These are phyloP conservation scores for Linepithema humile DNA, from an alignment of 1,140 invertebrate species.

Conservation along the genomic window DNA sequence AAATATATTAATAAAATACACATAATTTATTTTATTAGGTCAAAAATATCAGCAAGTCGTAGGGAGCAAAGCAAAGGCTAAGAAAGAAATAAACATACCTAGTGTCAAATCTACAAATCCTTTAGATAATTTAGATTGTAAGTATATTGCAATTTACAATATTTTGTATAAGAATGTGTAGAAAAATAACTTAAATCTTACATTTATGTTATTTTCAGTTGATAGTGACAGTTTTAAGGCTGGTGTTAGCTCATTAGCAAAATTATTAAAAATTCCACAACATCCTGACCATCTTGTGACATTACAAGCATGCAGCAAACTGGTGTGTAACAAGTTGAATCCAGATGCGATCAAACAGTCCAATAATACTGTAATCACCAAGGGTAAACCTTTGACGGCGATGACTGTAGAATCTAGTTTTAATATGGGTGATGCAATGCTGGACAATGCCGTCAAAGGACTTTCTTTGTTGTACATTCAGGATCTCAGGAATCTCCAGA, in stretches of 20 bases:
- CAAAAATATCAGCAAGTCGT: slow-evolving; percentile 89
- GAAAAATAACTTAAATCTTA: slow-evolving; percentile 35
- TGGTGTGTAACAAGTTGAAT: slow-evolving; percentile 89
- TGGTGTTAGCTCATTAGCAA: slow-evolving; percentile 91
- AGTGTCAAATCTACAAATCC: slow-evolving; percentile 92
- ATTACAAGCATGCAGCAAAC: slow-evolving; percentile 89
- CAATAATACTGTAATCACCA: slow-evolving; percentile 83
- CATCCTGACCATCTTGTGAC: slow-evolving; percentile 93
- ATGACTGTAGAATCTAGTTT: slow-evolving; percentile 89
- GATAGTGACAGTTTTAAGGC: slow-evolving; percentile 92
- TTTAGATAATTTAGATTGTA: slow-evolving; percentile 93
- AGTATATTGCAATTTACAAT: slow-evolving; percentile 80
- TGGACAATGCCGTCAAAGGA: slow-evolving; percentile 93
- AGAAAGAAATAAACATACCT: slow-evolving; percentile 86
- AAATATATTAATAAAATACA: slow-evolving; percentile 36
- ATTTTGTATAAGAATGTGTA: slow-evolving; percentile 32
- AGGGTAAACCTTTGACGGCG: slow-evolving; percentile 88
- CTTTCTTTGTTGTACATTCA: slow-evolving; percentile 95
- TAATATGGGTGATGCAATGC: slow-evolving; percentile 88
- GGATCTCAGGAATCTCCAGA: slow-evolving; percentile 96
- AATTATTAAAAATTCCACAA: slow-evolving; percentile 90
- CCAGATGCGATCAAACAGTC: slow-evolving; percentile 88
- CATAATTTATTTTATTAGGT: slow-evolving; percentile 84
- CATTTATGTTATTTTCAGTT: slow-evolving; percentile 87
- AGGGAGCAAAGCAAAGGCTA: slow-evolving; percentile 84